phyloP scores from a whole-genome alignment of 2,113 vertebrate species.

The Aptenodytes patagonicus region DNA sequence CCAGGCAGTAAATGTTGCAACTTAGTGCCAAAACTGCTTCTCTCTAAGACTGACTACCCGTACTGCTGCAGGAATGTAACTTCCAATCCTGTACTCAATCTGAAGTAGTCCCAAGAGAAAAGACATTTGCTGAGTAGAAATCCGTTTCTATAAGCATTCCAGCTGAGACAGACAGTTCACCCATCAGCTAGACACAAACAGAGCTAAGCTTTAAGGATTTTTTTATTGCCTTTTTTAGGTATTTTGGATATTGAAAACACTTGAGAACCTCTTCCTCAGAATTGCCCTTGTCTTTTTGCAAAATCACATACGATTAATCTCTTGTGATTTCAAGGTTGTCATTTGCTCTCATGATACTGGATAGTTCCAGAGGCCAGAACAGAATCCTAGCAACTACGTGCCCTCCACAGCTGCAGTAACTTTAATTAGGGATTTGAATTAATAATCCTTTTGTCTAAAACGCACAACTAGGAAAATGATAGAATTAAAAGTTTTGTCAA shows the following conservation, averaged over 20 bases:
- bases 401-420: not conserved
- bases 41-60: not conserved
- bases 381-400: fast-evolving
- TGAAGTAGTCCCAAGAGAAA: not conserved
- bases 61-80: not conserved
- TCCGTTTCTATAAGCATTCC: not conserved
- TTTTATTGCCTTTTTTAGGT: not conserved
- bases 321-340: not conserved
- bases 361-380: not conserved
- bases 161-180: not conserved
- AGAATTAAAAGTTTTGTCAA: not conserved
- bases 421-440: not conserved
- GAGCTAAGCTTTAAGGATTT: not conserved
- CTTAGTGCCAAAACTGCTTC: not conserved
- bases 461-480: not conserved
- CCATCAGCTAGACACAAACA: not conserved
- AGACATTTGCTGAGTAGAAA: not conserved
- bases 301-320: not conserved
- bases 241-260: not conserved
- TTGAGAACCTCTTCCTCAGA: not conserved
- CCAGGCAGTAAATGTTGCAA: not conserved
- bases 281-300: not conserved
- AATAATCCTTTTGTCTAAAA: not conserved
- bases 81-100: not conserved
- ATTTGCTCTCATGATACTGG: not conserved